Conservation (phyloP, 2,113 vertebrate genomes). For the Hucho hucho region DNA sequence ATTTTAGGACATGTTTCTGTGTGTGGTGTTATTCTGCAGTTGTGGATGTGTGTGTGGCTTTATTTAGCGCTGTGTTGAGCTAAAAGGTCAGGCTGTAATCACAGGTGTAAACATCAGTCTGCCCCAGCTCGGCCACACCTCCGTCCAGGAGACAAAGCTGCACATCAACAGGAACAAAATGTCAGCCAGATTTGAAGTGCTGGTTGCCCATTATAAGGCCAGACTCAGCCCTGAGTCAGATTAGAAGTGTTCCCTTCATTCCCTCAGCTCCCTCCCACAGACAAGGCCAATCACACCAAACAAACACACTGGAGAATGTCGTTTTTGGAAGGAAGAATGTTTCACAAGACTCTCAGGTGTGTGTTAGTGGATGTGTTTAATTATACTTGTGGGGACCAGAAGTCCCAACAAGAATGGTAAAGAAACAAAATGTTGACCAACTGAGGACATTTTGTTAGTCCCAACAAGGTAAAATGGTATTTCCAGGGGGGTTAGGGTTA, state of each 20-base stretch:
- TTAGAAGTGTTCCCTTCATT: slow-evolving; percentile 40
- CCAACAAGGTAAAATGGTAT: too few relatives aligned
- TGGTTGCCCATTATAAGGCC: slow-evolving; percentile 65
- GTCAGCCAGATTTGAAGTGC: slow-evolving; percentile 66
- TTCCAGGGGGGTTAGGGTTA: too few relatives aligned
- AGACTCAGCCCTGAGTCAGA: slow-evolving; percentile 46
- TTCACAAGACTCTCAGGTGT: background rate
- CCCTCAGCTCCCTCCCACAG: slow-evolving; percentile 1
- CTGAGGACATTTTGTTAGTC: too few relatives aligned
- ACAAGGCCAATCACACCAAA: slow-evolving; percentile 52
- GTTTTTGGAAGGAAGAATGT: background rate
- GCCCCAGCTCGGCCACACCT: background rate
- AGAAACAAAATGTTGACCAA: too few relatives aligned
- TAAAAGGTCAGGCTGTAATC: slow-evolving; percentile 70
- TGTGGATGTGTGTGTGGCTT: slow-evolving; percentile 1
- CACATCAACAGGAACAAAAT: slow-evolving; percentile 67
- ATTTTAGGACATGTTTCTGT: too few relatives aligned
- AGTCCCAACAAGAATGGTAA: too few relatives aligned
- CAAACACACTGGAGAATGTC: slow-evolving; percentile 19
- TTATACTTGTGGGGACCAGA: background rate
- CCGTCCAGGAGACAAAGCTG: slow-evolving; percentile 50
- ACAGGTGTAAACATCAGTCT: slow-evolving; percentile 59
- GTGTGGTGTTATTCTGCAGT: background rate
- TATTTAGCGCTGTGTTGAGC: slow-evolving; percentile 38
- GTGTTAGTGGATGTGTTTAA: background rate